A percentile compares a stretch with the other conserved stretches of the same genome.
These are phyloP conservation scores for Spicauda simplicius DNA, from an alignment of 2,888 invertebrate genomes.

Conservation along the genomic window DNA sequence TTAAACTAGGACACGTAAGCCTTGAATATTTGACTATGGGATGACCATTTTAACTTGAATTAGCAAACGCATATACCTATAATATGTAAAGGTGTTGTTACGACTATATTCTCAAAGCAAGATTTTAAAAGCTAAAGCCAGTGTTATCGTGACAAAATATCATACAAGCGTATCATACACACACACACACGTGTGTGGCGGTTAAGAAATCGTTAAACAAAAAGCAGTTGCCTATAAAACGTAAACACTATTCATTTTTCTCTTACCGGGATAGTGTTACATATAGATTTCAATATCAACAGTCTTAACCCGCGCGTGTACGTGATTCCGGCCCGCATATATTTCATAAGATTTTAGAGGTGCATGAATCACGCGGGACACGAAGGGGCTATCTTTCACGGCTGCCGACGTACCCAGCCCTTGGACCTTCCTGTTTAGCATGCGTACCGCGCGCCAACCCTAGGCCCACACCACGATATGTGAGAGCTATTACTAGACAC, in stretches of 20 bases:
- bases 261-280: slow-evolving; percentile 70
- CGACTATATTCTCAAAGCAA: too few species aligned
- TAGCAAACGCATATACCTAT: too few species aligned
- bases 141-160: too few species aligned
- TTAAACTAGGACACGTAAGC: too few species aligned
- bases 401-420: slow-evolving; percentile 68
- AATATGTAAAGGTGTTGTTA: too few species aligned
- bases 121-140: too few species aligned
- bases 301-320: slow-evolving; percentile 80
- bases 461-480: slow-evolving; percentile 83
- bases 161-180: too few species aligned
- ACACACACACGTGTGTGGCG: too few species aligned
- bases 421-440: slow-evolving; percentile 79
- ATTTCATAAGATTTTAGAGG: slow-evolving; percentile 85
- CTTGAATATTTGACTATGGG: too few species aligned
- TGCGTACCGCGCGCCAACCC: slow-evolving; percentile 74
- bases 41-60: too few species aligned
- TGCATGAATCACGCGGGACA: slow-evolving; percentile 84
- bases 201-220: too few species aligned
- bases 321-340: slow-evolving; percentile 80
- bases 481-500: slow-evolving; percentile 85
- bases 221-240: too few species aligned
- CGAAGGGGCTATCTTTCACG: slow-evolving; percentile 82
- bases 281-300: slow-evolving; percentile 84
- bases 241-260: slow-evolving; percentile 42